Evolutionary conservation across 2,113 vertebrate genomes (phyloP).

Genomic region (Nannobrachium achirus): DNA sequence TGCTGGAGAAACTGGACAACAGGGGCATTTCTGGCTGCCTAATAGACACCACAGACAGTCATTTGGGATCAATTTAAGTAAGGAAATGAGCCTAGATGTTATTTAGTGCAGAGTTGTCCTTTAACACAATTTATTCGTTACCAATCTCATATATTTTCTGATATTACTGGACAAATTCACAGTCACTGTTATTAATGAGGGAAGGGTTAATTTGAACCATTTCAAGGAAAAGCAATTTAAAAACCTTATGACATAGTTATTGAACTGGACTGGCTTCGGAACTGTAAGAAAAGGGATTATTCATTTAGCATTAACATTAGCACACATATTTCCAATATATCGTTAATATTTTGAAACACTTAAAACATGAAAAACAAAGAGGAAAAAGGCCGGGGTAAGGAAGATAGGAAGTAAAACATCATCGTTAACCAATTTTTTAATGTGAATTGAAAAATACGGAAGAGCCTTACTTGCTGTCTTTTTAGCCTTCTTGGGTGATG

Average conservation of each 20-base stretch:
- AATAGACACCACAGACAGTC: too few species aligned
- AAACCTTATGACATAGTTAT: slow-evolving; percentile 1
- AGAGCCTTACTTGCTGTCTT: slow-evolving; percentile 68
- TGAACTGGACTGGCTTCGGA: not conserved
- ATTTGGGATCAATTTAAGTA: too few species aligned
- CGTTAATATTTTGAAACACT: not conserved
- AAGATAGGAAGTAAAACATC: not conserved
- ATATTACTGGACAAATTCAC: not conserved
- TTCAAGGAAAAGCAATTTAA: not conserved
- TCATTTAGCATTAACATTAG: slow-evolving; percentile 2
- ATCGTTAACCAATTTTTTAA: not conserved
- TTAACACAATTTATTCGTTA: not conserved
- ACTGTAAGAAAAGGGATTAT: slow-evolving; percentile 7
- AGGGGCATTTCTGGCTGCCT: too few species aligned
- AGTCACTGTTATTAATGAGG: too few species aligned
- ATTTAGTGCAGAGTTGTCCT: too few species aligned
- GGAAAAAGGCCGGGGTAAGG: not conserved
- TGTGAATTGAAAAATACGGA: not conserved
- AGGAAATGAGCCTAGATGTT: too few species aligned
- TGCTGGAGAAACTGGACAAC: too few species aligned
- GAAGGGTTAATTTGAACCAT: not conserved
- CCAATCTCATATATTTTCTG: not conserved
- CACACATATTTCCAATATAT: not conserved
- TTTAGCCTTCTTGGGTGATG: slow-evolving; percentile 59
- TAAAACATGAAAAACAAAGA: not conserved